A percentile compares a stretch with the other conserved stretches of the same genome.
These are phyloP conservation scores for Sturnus vulgaris DNA, from an alignment of 2,113 vertebrate genomes.

Conservation along the genomic window DNA sequence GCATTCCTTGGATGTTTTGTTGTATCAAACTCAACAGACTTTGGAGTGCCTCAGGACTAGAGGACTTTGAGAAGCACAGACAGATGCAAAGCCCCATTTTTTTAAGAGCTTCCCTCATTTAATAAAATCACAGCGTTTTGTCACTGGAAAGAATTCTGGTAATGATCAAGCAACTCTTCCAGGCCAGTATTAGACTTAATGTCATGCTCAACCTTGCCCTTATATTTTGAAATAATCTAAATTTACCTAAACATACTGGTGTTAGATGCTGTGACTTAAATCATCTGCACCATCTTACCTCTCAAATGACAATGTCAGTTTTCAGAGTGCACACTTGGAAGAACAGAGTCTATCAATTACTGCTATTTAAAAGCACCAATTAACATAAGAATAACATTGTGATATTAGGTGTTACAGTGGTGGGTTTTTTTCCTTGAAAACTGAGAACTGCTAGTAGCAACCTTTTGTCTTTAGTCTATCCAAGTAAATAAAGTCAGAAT, in stretches of 20 bases:
- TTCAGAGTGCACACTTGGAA: constrained; percentile 43
- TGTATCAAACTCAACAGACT: neutral
- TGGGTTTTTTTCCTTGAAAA: neutral
- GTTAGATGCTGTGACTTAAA: constrained; percentile 13
- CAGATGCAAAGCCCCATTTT: neutral
- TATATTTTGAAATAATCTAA: constrained; percentile 16
- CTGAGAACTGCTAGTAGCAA: neutral
- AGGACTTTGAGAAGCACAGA: neutral
- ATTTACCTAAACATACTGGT: constrained; percentile 11
- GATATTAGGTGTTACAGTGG: neutral
- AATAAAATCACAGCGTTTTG: neutral
- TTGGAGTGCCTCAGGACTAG: neutral
- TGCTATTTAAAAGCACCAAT: constrained; percentile 52
- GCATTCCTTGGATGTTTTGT: too few relatives aligned
- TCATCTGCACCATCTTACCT: constrained; percentile 6
- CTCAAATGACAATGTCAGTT: constrained; percentile 32
- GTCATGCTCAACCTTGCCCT: neutral
- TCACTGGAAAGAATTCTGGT: neutral
- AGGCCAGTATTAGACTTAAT: neutral
- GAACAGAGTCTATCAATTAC: constrained; percentile 27
- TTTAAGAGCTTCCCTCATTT: neutral
- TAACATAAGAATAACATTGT: constrained; percentile 8
- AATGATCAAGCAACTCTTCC: neutral
- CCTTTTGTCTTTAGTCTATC: neutral
- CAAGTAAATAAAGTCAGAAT: neutral